A percentile compares a stretch with the other conserved stretches of the same genome.
Evolutionary conservation across 2,888 invertebrate species (phyloP).

Genomic region (Oasisia sp.): DNA sequence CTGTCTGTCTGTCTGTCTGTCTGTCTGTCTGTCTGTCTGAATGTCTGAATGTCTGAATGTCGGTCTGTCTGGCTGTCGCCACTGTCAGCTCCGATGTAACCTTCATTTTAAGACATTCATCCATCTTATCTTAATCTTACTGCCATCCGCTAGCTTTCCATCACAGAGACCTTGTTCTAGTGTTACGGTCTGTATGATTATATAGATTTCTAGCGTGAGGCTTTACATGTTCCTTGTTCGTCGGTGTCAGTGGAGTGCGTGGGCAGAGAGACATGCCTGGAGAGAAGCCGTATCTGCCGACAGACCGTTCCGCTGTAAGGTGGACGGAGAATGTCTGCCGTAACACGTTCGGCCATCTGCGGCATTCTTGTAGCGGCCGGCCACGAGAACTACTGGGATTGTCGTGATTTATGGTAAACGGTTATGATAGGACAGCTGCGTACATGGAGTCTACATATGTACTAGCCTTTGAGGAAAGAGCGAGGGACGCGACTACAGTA

Average conservation of each 20-base stretch:
- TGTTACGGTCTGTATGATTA: too few species aligned
- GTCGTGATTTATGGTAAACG: background rate
- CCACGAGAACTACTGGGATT: background rate
- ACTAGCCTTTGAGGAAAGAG: background rate
- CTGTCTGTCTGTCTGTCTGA: too few species aligned
- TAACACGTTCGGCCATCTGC: constrained; percentile 2
- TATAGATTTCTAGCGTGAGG: too few species aligned
- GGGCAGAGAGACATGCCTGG: background rate
- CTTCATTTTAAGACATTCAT: too few species aligned
- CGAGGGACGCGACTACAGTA: background rate
- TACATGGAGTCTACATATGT: background rate
- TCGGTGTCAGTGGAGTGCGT: background rate
- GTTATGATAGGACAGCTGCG: constrained; percentile 7
- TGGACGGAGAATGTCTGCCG: background rate
- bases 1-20: too few species aligned
- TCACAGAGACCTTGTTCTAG: too few species aligned
- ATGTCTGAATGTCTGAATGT: too few species aligned
- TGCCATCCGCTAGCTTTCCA: too few species aligned
- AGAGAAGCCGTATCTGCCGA: background rate
- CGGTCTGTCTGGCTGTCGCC: too few species aligned
- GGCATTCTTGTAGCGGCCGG: background rate
- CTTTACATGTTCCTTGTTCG: too few species aligned
- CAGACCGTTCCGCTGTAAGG: background rate
- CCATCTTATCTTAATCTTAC: too few species aligned
- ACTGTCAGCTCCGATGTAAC: too few species aligned